phyloP scores from a whole-genome alignment of 2,797 vertebrate genomes.

The Hydrophis major region DNA sequence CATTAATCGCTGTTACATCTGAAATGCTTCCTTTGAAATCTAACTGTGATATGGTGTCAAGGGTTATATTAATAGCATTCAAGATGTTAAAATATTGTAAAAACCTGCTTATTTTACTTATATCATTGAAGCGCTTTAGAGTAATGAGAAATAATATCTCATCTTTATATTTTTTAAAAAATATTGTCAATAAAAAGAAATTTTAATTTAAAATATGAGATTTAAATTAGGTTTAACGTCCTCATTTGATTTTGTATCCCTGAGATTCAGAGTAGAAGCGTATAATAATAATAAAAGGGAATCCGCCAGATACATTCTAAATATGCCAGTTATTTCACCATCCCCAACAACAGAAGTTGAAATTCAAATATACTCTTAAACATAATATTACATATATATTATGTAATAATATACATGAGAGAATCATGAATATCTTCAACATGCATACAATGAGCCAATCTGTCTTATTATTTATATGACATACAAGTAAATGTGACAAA shows the following conservation, averaged over 20 bases:
- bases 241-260: slow-evolving; percentile 66
- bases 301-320: background rate
- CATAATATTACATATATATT: background rate
- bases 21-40: slow-evolving; percentile 92
- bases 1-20: slow-evolving; percentile 98
- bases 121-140: slow-evolving; percentile 64
- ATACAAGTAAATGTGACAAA: background rate
- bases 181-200: slow-evolving; percentile 74
- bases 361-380: slow-evolving; percentile 22
- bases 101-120: slow-evolving; percentile 76
- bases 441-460: background rate
- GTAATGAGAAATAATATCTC: slow-evolving; percentile 68
- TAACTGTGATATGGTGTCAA: slow-evolving; percentile 86
- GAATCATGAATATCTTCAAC: background rate
- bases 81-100: slow-evolving; percentile 78
- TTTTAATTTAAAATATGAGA: slow-evolving; percentile 72
- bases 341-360: slow-evolving; percentile 23
- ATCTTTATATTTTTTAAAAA: background rate
- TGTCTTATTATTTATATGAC: background rate
- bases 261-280: slow-evolving; percentile 58
- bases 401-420: too few species aligned
- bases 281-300: slow-evolving; percentile 28
- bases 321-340: slow-evolving; percentile 16
- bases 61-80: slow-evolving; percentile 91
- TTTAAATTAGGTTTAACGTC: slow-evolving; percentile 69